Evolutionary conservation across 2,797 vertebrate genomes (phyloP), one percentile per base, ranked within the genome.

Genomic region (Rhinophrynus dorsalis): DNA sequence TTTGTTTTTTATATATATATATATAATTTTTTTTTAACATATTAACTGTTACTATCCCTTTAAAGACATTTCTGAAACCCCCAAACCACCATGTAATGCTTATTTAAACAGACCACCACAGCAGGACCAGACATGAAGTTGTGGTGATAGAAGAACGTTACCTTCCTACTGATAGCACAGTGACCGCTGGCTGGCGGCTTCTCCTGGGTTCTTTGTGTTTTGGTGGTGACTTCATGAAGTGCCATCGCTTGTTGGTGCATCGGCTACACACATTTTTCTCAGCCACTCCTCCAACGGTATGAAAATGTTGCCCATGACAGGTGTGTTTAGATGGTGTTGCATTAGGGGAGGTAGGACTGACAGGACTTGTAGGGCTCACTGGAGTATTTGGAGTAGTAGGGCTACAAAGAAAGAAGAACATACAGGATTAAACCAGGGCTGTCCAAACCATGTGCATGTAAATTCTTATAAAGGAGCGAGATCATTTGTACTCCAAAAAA

Each of bases 161-260:
- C 93, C 97, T 95, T 87, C 97, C 97, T 54, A 99, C 97, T 21
- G 96, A 86, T 59, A 99, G 90, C 15, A 99, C 95, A 0, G 95
- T 99, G 77, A 99, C 92, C 76, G 93, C 94, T 38, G 90, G 92
- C 0, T 74, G 52, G n/a, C 91, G 86, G 75, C 84, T 84, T 63
- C 84, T 86, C 0, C 88, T 81, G 27, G 89, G 80, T 1, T 85
- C 63, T 82, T 83, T 90, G 1, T 84, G 77, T 67, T 83, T 92
- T 55, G 77, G 81, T 5, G 86, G 84, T 8, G 82, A 84, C 59
- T 79, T 92, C 75, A 94, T 89, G 42, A 94, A 84, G 8, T 94
- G 94, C 95, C 95, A 97, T 5, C 95, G 92, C 74, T 96, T 98
- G 68, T 98, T 94, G 78, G 77, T 93, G 78, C 95, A 98, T 72